Evolutionary conservation across 2,797 vertebrate species (phyloP).

Genomic region (Cyprinella venusta): DNA sequence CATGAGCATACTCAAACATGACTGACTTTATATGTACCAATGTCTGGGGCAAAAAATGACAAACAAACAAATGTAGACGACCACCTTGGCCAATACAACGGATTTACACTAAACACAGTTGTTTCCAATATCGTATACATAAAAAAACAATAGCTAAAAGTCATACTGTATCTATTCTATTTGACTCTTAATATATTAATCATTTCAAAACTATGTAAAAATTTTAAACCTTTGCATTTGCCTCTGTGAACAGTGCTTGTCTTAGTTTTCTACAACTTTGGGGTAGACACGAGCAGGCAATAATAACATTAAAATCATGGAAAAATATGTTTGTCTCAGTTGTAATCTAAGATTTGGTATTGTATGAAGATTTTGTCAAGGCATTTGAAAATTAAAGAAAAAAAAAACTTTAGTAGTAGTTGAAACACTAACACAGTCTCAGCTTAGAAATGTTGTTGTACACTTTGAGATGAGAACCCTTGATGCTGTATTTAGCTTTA

Average conservation of each 20-base stretch:
- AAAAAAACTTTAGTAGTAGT: neutral
- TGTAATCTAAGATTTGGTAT: conserved; percentile 19
- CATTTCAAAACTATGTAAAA: conserved; percentile 24
- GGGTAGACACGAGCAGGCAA: conserved; percentile 16
- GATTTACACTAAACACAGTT: conserved; percentile 3
- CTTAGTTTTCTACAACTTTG: conserved; percentile 27
- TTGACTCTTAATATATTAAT: conserved; percentile 38
- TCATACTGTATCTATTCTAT: neutral
- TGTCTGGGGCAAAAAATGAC: neutral
- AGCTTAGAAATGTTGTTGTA: neutral
- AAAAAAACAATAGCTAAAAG: neutral
- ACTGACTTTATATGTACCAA: neutral
- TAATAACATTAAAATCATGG: neutral
- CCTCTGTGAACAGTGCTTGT: conserved; percentile 20
- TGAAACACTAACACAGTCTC: conserved; percentile 16
- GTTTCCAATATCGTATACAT: neutral
- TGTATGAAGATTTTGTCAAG: neutral
- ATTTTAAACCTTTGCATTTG: neutral
- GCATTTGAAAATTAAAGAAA: neutral
- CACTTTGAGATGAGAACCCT: neutral
- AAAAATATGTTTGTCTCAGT: conserved; percentile 19
- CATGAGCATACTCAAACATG: neutral
- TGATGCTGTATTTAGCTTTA: neutral
- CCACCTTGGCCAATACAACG: neutral
- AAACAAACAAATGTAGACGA: neutral